Conservation (phyloP, 2,888 invertebrate species). For the Marronus borbonicus region DNA sequence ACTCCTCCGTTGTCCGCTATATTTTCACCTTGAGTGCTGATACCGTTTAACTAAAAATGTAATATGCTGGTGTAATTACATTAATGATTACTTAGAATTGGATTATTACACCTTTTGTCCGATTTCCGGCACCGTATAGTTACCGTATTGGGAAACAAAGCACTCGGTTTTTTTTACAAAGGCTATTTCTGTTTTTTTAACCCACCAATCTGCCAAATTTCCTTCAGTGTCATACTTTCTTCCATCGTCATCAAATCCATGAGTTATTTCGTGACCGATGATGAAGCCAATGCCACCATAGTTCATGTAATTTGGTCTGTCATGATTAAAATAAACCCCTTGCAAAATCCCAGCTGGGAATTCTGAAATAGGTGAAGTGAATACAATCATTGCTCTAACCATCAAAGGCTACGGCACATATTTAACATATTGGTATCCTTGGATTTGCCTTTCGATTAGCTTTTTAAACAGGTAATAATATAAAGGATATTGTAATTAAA, state of each 20-base stretch:
- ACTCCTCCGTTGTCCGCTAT: slow-evolving; percentile 96
- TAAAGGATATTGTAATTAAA: no score
- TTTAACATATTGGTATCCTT: no score
- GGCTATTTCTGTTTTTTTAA: slow-evolving; percentile 83
- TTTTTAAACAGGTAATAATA: no score
- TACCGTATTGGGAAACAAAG: slow-evolving; percentile 94
- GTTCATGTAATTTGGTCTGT: slow-evolving; percentile 92
- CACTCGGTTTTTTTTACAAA: slow-evolving; percentile 90
- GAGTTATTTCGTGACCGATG: slow-evolving; percentile 94
- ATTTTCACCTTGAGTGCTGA: slow-evolving; percentile 94
- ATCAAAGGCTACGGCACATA: no score
- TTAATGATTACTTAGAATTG: background rate
- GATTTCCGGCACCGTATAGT: slow-evolving; percentile 87
- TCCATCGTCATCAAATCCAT: slow-evolving; percentile 92
- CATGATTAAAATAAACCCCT: slow-evolving; percentile 91
- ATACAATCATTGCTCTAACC: no score
- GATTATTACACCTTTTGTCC: slow-evolving; percentile 78
- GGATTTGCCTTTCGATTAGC: no score
- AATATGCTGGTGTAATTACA: background rate
- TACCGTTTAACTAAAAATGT: slow-evolving; percentile 83
- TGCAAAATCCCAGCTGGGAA: slow-evolving; percentile 95
- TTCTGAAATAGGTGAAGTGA: slow-evolving; percentile 73
- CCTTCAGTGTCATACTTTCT: slow-evolving; percentile 94
- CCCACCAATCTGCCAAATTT: slow-evolving; percentile 97
- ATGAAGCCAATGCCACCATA: slow-evolving; percentile 93